These are phyloP conservation scores for Villa cingulata DNA, from an alignment of 2,888 invertebrate genomes.

Conservation along the genomic window DNA sequence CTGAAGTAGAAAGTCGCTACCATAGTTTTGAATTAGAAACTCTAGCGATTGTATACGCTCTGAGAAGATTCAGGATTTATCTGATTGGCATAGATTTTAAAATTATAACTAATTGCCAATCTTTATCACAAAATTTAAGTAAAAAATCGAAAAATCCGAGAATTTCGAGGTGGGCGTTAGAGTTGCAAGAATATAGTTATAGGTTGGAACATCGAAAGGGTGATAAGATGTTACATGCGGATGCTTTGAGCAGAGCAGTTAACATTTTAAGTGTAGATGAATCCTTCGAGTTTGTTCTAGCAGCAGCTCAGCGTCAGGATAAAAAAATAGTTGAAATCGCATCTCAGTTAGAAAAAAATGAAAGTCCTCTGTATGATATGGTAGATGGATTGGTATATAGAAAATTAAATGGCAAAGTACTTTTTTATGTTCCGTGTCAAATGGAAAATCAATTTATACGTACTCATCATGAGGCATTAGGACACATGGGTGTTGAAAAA, in stretches of 20 bases:
- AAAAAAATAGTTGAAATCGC: constrained; percentile 14
- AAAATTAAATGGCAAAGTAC: constrained; percentile 4
- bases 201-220: constrained; percentile 14
- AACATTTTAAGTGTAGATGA: constrained; percentile 8
- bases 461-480: constrained; percentile 19
- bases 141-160: constrained; percentile 16
- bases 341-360: constrained; percentile 12
- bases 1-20: too few species aligned
- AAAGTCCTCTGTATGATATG: constrained; percentile 8
- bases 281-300: constrained; percentile 11
- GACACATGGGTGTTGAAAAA: constrained; percentile 23
- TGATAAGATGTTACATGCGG: constrained; percentile 21
- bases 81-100: too few species aligned
- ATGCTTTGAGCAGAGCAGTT: constrained; percentile 19
- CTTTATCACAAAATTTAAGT: constrained; percentile 15
- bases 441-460: constrained; percentile 16
- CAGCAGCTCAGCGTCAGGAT: constrained; percentile 13
- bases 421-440: constrained; percentile 14
- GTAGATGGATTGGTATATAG: constrained; percentile 9
- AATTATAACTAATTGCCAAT: too few species aligned
- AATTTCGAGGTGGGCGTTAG: constrained; percentile 15
- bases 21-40: too few species aligned
- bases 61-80: too few species aligned
- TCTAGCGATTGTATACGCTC: too few species aligned
- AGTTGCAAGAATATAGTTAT: constrained; percentile 15